Evolutionary conservation across 2,113 vertebrate species (phyloP), one percentile per base, ranked within the genome.

Genomic region (Ahaetulla prasina): DNA sequence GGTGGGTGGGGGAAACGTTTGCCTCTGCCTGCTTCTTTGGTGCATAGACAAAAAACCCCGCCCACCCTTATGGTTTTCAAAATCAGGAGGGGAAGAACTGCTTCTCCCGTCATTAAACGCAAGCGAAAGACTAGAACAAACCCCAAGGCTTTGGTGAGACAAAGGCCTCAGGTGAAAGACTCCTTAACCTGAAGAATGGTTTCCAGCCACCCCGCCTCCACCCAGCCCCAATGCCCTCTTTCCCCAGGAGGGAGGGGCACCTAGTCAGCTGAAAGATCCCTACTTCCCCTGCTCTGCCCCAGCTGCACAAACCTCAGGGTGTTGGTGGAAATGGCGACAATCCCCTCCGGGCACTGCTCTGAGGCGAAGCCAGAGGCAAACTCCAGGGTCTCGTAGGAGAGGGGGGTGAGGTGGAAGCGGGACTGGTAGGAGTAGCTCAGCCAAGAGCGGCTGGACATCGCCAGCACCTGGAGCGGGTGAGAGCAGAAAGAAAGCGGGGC

Each of bases 401-500:
- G 95, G 0, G 99, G 99, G 0, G 99, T 99, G 92, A 99, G 96
- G 94, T 99, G 99, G 97, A 99, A 99, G 23, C 99, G 99, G 3
- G 99, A 99, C 94, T 99, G 99, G 92, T 99, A 99, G 0, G 99
- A 99, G 92, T 99, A 99, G 94, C 99, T 99, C 89, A 99, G 97
- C 99, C 99, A 99, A 0, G 99, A 99, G 30, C 99, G 98, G 84
- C 99, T 99, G 5, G 99, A 99, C 99, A 99, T 99, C 45, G 99
- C 99, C 97, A 99, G 95, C 53, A 99, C 99, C 99, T 99, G 93
- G 1, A 39, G 39, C 84, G 52, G 74, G 35, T 0, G 3, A 85
- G 94, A 68, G 92, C 2, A 95, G 18, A 45, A 27, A 30, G 0
- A 3, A 80, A 45, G 60, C 0, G 2, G 18, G 74, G 50, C 0